Conservation (phyloP, 2,797 vertebrate species). For the Caiman crocodilus region DNA sequence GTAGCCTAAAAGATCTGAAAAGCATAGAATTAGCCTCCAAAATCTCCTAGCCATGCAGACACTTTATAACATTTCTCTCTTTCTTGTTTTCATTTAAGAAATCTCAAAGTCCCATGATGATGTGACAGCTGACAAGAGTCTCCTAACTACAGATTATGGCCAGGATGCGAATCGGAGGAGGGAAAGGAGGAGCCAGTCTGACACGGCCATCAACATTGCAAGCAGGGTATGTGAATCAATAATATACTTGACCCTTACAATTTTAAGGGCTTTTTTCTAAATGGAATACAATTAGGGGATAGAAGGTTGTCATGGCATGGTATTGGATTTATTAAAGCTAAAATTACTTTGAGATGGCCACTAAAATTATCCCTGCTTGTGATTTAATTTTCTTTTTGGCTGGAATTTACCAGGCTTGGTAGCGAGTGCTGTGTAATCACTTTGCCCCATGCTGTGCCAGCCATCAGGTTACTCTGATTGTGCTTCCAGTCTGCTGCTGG, state of each 20-base stretch:
- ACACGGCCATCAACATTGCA: slow-evolving; percentile 86
- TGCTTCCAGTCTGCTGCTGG: background rate
- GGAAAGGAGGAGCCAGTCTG: slow-evolving; percentile 87
- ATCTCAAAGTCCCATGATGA: slow-evolving; percentile 93
- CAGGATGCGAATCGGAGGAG: slow-evolving; percentile 45
- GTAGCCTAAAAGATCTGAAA: slow-evolving; percentile 12
- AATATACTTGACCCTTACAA: background rate
- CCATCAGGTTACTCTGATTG: background rate
- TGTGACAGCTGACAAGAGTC: slow-evolving; percentile 79
- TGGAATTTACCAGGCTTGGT: background rate
- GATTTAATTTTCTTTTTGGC: background rate
- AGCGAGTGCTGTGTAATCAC: no score
- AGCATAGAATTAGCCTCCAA: background rate
- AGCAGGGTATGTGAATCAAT: slow-evolving; percentile 75
- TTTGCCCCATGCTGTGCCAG: background rate
- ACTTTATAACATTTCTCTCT: background rate
- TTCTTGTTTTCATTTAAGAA: slow-evolving; percentile 78
- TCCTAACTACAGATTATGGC: slow-evolving; percentile 76
- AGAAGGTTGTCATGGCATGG: background rate
- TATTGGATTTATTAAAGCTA: background rate
- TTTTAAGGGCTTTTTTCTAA: slow-evolving; percentile 3
- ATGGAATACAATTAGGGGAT: slow-evolving; percentile 1
- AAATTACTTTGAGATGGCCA: background rate
- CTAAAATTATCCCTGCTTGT: background rate
- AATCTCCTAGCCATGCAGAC: background rate